phyloP scores from a whole-genome alignment of 2,113 vertebrate species.

The Circaetus cinerascens region DNA sequence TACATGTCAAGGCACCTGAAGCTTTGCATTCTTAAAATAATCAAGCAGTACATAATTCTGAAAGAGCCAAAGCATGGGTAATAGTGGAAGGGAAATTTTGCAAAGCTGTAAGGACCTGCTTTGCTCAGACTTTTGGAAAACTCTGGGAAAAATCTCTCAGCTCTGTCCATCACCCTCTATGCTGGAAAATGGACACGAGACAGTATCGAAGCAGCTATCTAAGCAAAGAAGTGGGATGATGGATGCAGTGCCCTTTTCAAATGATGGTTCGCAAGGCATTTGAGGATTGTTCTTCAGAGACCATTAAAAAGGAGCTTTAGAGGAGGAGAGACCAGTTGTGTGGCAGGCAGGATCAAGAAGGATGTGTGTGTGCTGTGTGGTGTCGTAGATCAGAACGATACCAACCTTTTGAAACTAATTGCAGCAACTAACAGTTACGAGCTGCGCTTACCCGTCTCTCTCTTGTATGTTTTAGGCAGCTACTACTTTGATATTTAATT shows the following conservation, averaged over 20 bases:
- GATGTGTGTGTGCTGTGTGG: constrained; percentile 19
- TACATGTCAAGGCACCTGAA: background rate
- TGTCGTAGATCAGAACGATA: constrained; percentile 29
- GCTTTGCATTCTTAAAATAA: constrained; percentile 16
- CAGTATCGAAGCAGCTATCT: background rate
- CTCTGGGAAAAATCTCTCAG: background rate
- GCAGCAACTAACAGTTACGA: background rate
- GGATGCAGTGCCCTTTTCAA: constrained; percentile 55
- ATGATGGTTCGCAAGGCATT: background rate
- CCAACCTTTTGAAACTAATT: constrained; percentile 45
- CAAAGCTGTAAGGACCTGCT: background rate
- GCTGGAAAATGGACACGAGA: background rate
- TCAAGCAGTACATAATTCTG: background rate
- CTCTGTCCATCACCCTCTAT: background rate
- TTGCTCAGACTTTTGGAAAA: background rate
- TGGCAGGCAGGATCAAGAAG: constrained; percentile 41
- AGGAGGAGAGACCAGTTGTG: background rate
- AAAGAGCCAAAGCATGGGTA: background rate
- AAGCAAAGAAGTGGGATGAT: constrained; percentile 34
- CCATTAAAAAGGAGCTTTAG: constrained; percentile 33
- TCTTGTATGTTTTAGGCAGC: background rate
- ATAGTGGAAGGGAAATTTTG: background rate
- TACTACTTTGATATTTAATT: constrained; percentile 26
- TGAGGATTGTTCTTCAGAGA: constrained; percentile 49
- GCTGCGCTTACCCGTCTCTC: background rate